Conservation (phyloP, 1,140 invertebrate genomes). For the Copidosoma floridanum region DNA sequence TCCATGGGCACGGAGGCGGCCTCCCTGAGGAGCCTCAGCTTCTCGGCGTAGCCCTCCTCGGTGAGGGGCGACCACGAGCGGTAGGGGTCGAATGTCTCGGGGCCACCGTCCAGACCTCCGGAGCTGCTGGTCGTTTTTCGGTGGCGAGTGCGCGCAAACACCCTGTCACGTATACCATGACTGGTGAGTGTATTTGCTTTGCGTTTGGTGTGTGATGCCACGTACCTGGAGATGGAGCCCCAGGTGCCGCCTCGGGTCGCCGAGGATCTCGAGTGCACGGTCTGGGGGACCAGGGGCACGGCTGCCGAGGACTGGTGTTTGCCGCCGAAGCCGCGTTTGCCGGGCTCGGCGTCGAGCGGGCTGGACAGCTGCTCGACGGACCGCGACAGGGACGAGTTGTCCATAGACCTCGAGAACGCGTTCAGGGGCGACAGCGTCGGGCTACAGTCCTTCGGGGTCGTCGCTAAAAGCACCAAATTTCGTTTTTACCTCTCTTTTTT, state of each 20-base stretch:
- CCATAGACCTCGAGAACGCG: slow-evolving; percentile 74
- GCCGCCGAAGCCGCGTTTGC: slow-evolving; percentile 27
- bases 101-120: slow-evolving; percentile 50
- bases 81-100: slow-evolving; percentile 48
- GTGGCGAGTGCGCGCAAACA: slow-evolving; percentile 81
- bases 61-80: slow-evolving; percentile 74
- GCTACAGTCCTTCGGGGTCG: slow-evolving; percentile 79
- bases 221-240: slow-evolving; percentile 57
- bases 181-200: too few relatives aligned
- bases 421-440: slow-evolving; percentile 78
- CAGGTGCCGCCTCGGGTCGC: slow-evolving; percentile 56
- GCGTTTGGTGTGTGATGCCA: too few relatives aligned
- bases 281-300: slow-evolving; percentile 43
- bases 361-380: slow-evolving; percentile 76
- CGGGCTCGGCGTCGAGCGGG: slow-evolving; percentile 61
- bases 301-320: neutral
- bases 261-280: slow-evolving; percentile 53
- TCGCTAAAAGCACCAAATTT: slow-evolving; percentile 60
- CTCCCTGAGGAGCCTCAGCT: slow-evolving; percentile 76
- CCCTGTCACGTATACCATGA: slow-evolving; percentile 53
- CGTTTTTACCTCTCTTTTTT: too few relatives aligned
- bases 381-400: slow-evolving; percentile 70
- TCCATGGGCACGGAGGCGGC: slow-evolving; percentile 86
- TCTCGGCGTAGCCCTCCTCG: slow-evolving; percentile 81
- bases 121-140: slow-evolving; percentile 62